These are phyloP conservation scores for Epirrita christyi DNA, from an alignment of 2,888 invertebrate species.

Conservation along the genomic window DNA sequence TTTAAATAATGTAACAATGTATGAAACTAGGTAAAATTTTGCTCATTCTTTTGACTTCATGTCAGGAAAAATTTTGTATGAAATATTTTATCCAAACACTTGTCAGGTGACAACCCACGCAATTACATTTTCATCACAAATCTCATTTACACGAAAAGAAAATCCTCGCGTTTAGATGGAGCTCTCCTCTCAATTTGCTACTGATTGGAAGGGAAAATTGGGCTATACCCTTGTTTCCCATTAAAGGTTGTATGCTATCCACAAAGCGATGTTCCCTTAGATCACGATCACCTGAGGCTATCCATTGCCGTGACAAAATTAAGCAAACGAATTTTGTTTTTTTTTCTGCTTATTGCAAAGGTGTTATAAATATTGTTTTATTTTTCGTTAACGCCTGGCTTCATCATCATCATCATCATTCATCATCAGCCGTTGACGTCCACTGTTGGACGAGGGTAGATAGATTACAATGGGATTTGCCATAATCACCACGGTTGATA, in stretches of 20 bases:
- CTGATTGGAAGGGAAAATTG: constrained; percentile 41
- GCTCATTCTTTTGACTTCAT: constrained; percentile 41
- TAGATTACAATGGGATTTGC: too few relatives aligned
- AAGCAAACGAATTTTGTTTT: too few relatives aligned
- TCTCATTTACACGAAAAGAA: constrained; percentile 58
- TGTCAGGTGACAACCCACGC: constrained; percentile 62
- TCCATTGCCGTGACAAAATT: too few relatives aligned
- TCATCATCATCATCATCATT: too few relatives aligned
- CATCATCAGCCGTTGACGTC: too few relatives aligned
- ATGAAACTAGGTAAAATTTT: neutral
- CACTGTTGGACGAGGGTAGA: too few relatives aligned
- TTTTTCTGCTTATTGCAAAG: too few relatives aligned
- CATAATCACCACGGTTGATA: too few relatives aligned
- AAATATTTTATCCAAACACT: constrained; percentile 58
- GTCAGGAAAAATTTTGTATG: constrained; percentile 34
- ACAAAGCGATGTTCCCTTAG: too few relatives aligned
- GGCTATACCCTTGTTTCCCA: constrained; percentile 30
- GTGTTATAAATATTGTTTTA: constrained; percentile 6
- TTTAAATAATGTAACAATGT: neutral
- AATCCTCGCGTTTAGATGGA: constrained; percentile 54
- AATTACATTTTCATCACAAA: constrained; percentile 68
- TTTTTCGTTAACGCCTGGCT: too few relatives aligned
- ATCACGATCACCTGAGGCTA: too few relatives aligned
- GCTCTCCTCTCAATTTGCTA: constrained; percentile 41
- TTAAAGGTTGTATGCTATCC: neutral